phyloP scores from a whole-genome alignment of 2,113 vertebrate genomes.

The Tachysurus vachellii region DNA sequence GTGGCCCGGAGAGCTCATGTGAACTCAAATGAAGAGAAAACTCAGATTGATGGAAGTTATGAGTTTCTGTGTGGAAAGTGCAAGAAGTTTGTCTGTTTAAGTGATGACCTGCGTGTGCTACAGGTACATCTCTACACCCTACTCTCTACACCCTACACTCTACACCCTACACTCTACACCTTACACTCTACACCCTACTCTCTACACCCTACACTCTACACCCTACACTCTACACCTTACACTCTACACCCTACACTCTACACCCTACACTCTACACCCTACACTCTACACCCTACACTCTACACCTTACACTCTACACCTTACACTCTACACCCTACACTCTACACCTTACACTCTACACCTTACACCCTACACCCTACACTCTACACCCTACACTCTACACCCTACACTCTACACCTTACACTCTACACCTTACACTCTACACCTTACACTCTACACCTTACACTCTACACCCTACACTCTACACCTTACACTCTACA shows the following conservation, averaged over 20 bases:
- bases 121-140: slow-evolving; percentile 40
- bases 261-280: not conserved
- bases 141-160: not conserved
- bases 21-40: not conserved
- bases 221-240: not conserved
- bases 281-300: not conserved
- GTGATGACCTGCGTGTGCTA: slow-evolving; percentile 51
- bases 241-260: not conserved
- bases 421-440: not conserved
- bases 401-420: not conserved
- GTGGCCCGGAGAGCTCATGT: slow-evolving; percentile 23
- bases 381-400: not conserved
- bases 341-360: not conserved
- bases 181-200: not conserved
- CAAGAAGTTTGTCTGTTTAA: slow-evolving; percentile 48
- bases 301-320: not conserved
- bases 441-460: not conserved
- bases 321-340: not conserved
- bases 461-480: not conserved
- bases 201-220: not conserved
- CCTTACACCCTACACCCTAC: not conserved
- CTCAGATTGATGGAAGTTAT: slow-evolving; percentile 35
- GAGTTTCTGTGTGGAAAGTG: slow-evolving; percentile 57
- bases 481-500: not conserved
- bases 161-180: not conserved